Evolutionary conservation across 2,888 invertebrate genomes (phyloP).

Genomic region (Sclerodermus sp.): DNA sequence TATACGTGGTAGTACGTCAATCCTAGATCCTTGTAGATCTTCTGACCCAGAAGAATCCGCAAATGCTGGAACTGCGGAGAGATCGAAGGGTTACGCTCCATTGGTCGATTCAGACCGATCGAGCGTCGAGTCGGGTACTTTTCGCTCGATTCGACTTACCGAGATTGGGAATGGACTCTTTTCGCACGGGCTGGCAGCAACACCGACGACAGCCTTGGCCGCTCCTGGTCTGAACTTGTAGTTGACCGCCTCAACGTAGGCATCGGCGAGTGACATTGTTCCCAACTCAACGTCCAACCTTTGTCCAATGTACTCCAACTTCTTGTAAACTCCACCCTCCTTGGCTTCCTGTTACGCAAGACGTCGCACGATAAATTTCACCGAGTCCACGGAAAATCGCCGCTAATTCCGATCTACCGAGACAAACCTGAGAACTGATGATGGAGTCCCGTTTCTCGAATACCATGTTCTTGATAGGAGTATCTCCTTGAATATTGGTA

Average conservation of each 20-base stretch:
- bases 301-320: constrained; percentile 44
- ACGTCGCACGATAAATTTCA: not conserved
- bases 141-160: too few relatives aligned
- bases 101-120: too few relatives aligned
- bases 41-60: constrained; percentile 44
- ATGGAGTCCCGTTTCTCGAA: constrained; percentile 44
- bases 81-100: too few relatives aligned
- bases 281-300: constrained; percentile 62
- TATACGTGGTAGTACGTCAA: constrained; percentile 67
- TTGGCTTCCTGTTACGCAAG: constrained; percentile 40
- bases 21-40: constrained; percentile 62
- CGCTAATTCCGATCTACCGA: too few relatives aligned
- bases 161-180: constrained; percentile 59
- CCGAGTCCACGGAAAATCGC: too few relatives aligned
- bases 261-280: constrained; percentile 55
- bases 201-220: constrained; percentile 71
- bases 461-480: constrained; percentile 48
- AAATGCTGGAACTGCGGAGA: constrained; percentile 48
- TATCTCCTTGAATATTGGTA: constrained; percentile 60
- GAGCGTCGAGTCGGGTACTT: too few relatives aligned
- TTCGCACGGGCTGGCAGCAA: constrained; percentile 67
- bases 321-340: constrained; percentile 28
- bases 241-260: constrained; percentile 65
- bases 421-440: constrained; percentile 35
- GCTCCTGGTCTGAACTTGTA: constrained; percentile 79